A percentile compares a stretch with the other conserved stretches of the same genome.
These are phyloP conservation scores for Tretioscincus oriximinensis DNA, from an alignment of 2,113 vertebrate genomes.

Conservation along the genomic window DNA sequence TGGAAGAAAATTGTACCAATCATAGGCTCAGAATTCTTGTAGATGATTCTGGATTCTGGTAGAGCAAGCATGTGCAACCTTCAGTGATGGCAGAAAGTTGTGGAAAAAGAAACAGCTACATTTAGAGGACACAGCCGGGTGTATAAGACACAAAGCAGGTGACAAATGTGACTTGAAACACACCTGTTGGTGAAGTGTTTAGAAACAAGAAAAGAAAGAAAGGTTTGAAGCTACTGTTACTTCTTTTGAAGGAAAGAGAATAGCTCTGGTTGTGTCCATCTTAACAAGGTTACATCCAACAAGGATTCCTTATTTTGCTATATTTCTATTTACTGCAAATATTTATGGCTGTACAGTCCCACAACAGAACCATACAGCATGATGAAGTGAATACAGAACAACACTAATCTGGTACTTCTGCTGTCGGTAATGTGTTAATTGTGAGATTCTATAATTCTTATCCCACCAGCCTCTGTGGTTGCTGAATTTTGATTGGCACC, in stretches of 20 bases:
- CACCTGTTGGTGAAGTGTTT: not conserved
- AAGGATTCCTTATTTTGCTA: no score
- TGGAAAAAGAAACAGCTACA: not conserved
- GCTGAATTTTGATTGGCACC: no score
- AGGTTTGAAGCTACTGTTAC: not conserved
- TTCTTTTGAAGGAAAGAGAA: not conserved
- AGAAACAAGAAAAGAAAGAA: not conserved
- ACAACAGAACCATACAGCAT: no score
- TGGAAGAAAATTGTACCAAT: slow-evolving; percentile 50
- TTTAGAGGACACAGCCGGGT: not conserved
- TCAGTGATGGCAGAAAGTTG: slow-evolving; percentile 29
- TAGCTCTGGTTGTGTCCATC: not conserved
- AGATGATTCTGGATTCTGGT: slow-evolving; percentile 53
- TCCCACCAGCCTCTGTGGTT: no score
- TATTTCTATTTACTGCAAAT: no score
- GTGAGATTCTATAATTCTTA: no score
- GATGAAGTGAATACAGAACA: no score
- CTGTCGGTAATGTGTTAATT: no score
- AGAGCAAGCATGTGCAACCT: slow-evolving; percentile 52
- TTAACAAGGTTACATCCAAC: no score
- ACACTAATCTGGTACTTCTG: no score
- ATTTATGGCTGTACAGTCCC: no score
- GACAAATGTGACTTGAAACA: not conserved
- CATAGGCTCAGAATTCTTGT: slow-evolving; percentile 52
- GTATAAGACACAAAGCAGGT: rapidly evolving